phyloP scores from a whole-genome alignment of 2,113 vertebrate genomes.

The Calypte anna region DNA sequence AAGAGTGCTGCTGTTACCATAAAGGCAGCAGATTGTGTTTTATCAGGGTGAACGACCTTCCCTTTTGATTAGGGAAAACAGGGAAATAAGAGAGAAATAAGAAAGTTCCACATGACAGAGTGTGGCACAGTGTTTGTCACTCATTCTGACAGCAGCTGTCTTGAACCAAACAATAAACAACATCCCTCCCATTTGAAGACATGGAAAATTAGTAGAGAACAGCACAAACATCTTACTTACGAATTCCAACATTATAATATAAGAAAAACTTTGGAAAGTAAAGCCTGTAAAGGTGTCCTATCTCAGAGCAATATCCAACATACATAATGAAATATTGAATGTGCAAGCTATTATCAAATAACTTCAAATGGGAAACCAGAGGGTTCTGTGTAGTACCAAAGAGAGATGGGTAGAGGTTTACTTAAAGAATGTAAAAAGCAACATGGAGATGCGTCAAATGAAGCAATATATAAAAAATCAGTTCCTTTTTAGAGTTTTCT shows the following conservation, averaged over 20 bases:
- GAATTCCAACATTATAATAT: neutral
- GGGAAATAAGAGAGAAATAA: neutral
- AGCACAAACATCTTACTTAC: neutral
- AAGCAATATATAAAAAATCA: neutral
- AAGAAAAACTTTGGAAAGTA: neutral
- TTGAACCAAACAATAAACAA: neutral
- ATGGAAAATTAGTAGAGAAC: neutral
- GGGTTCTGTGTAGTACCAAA: neutral
- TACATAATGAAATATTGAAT: neutral
- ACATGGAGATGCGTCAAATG: neutral
- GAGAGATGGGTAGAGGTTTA: neutral
- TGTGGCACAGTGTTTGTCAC: neutral
- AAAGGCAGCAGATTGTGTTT: neutral
- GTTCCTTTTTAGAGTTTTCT: neutral
- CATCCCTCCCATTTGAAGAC: neutral
- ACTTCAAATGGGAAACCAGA: neutral
- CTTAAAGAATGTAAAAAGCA: neutral
- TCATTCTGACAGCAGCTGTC: neutral
- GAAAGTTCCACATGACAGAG: neutral
- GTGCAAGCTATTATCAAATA: neutral
- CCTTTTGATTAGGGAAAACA: neutral
- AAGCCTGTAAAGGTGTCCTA: neutral
- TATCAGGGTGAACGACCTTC: neutral
- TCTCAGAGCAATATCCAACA: neutral
- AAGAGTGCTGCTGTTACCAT: neutral